Percentiles rank a stretch among this genome's conserved stretches.
phyloP scores from a whole-genome alignment of 2,888 invertebrate genomes.

The Parnassius orleans region DNA sequence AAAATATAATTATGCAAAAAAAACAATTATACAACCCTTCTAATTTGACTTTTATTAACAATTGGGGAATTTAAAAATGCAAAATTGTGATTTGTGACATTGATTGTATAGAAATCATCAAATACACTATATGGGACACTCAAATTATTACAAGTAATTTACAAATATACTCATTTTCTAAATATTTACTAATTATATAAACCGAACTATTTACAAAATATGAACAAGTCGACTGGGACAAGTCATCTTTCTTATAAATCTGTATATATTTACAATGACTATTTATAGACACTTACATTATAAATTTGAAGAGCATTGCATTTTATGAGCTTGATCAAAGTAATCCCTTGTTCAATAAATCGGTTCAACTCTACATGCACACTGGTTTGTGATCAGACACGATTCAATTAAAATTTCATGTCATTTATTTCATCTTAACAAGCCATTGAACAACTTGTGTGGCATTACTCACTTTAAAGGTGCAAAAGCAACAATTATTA shows the following conservation, averaged over 20 bases:
- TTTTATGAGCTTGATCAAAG: slow-evolving; percentile 74
- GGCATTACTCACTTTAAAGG: slow-evolving; percentile 36
- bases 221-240: slow-evolving; percentile 62
- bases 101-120: slow-evolving; percentile 68
- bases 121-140: slow-evolving; percentile 70
- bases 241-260: slow-evolving; percentile 65
- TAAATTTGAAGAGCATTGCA: slow-evolving; percentile 69
- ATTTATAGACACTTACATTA: slow-evolving; percentile 67
- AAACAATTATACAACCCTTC: slow-evolving; percentile 63
- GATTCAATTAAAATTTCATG: slow-evolving; percentile 34
- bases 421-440: slow-evolving; percentile 40
- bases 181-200: slow-evolving; percentile 69
- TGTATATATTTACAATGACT: slow-evolving; percentile 79
- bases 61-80: slow-evolving; percentile 61
- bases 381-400: slow-evolving; percentile 49
- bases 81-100: slow-evolving; percentile 77
- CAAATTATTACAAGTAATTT: slow-evolving; percentile 73
- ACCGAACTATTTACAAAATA: slow-evolving; percentile 77
- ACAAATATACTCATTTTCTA: slow-evolving; percentile 76
- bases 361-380: slow-evolving; percentile 37
- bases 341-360: slow-evolving; percentile 67
- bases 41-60: slow-evolving; percentile 60
- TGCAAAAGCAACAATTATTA: slow-evolving; percentile 40
- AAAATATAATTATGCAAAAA: slow-evolving; percentile 63
- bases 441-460: slow-evolving; percentile 35